These are phyloP conservation scores for Lampropteryx suffumata DNA, from an alignment of 2,888 invertebrate species.

Conservation along the genomic window DNA sequence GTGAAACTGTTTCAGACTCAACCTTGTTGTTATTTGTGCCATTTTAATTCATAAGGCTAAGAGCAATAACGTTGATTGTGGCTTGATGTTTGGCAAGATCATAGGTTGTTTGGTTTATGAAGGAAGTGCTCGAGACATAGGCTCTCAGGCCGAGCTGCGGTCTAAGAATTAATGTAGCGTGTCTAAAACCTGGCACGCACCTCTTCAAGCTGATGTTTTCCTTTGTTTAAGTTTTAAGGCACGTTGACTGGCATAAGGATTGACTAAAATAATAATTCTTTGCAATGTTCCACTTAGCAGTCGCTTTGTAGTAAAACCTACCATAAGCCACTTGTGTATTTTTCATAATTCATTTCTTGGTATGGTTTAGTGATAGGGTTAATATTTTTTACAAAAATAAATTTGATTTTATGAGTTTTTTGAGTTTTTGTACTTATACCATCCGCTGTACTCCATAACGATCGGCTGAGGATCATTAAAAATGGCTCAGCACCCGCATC, in stretches of 20 bases:
- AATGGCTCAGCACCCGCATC: too few relatives aligned
- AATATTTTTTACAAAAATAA: too few relatives aligned
- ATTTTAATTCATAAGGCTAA: slow-evolving; percentile 4
- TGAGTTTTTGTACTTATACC: too few relatives aligned
- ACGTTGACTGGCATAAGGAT: slow-evolving; percentile 22
- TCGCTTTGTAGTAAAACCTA: too few relatives aligned
- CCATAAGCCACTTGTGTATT: too few relatives aligned
- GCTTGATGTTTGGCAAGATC: not conserved
- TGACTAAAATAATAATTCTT: not conserved
- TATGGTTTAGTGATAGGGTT: too few relatives aligned
- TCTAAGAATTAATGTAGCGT: slow-evolving; percentile 76
- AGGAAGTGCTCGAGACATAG: slow-evolving; percentile 62
- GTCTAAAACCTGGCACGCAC: slow-evolving; percentile 71
- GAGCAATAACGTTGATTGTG: not conserved
- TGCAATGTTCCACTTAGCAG: too few relatives aligned
- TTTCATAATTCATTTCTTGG: too few relatives aligned
- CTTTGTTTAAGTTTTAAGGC: slow-evolving; percentile 53
- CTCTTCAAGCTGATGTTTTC: slow-evolving; percentile 48
- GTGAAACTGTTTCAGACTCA: too few relatives aligned
- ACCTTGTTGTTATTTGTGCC: slow-evolving; percentile 4
- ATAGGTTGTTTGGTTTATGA: slow-evolving; percentile 34
- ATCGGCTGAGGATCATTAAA: too few relatives aligned
- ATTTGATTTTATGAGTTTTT: too few relatives aligned
- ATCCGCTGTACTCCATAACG: too few relatives aligned
- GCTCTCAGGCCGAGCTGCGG: slow-evolving; percentile 62